These are phyloP conservation scores for Aphidius colemani DNA, from an alignment of 2,888 invertebrate genomes.

Conservation along the genomic window DNA sequence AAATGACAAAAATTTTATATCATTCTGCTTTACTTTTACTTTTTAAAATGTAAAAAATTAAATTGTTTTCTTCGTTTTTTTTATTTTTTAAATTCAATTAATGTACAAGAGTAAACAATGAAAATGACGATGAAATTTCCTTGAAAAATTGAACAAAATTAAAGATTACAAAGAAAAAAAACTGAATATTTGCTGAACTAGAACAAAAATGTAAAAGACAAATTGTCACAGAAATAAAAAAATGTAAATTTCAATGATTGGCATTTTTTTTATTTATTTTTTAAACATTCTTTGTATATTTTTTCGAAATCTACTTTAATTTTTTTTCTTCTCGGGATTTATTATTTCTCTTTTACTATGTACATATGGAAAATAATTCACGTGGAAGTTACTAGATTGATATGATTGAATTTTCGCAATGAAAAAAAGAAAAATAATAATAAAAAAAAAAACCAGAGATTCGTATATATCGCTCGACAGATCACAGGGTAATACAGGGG, in stretches of 20 bases:
- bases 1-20: too few species aligned
- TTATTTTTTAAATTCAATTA: not conserved
- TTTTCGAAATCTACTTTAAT: too few species aligned
- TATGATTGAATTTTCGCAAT: conserved; percentile 8
- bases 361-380: conserved; percentile 13
- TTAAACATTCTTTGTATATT: too few species aligned
- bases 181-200: conserved; percentile 7
- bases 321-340: not conserved
- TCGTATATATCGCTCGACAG: conserved; percentile 9
- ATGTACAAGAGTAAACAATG: not conserved
- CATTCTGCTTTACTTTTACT: too few species aligned
- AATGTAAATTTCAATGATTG: too few species aligned
- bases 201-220: not conserved
- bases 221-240: not conserved
- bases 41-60: too few species aligned
- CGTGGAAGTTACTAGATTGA: conserved; percentile 14
- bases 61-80: too few species aligned
- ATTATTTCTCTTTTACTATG: not conserved
- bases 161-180: not conserved
- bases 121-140: not conserved
- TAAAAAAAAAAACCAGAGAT: not conserved
- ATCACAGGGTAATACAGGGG: not conserved
- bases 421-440: not conserved
- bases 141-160: not conserved
- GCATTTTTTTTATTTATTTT: too few species aligned